Percentiles rank a stretch among this genome's conserved stretches.
Evolutionary conservation across 2,888 invertebrate genomes (phyloP).

Genomic region (Drosophila koepferae): DNA sequence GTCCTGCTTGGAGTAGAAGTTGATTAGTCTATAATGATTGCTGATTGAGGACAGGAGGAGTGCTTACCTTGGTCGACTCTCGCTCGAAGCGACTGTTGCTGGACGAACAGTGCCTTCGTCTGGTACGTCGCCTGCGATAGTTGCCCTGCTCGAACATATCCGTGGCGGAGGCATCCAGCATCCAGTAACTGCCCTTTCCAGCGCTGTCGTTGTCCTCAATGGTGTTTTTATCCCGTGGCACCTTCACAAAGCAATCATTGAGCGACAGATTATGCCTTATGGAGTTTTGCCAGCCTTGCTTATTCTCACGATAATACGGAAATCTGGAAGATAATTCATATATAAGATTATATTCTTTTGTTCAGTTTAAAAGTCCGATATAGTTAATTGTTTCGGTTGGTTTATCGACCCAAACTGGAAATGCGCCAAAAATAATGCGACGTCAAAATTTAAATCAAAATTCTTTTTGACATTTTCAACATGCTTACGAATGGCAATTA

Average conservation of each 20-base stretch:
- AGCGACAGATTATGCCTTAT: conserved; percentile 92
- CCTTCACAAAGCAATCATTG: conserved; percentile 93
- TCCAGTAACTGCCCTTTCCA: conserved; percentile 93
- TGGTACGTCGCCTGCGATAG: conserved; percentile 90
- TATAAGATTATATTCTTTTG: background rate
- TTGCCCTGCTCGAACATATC: conserved; percentile 97
- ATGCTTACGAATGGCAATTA: conserved; percentile 28
- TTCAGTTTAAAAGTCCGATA: background rate
- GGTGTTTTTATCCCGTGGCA: conserved; percentile 85
- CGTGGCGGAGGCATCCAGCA: conserved; percentile 91
- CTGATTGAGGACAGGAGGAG: background rate
- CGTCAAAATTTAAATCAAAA: conserved; percentile 31
- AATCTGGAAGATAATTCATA: conserved; percentile 85
- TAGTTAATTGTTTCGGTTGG: conserved; percentile 3
- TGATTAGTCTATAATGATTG: background rate
- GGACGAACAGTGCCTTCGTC: conserved; percentile 85
- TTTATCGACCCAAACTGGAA: conserved; percentile 43
- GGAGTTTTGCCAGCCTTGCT: conserved; percentile 93
- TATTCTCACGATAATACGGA: conserved; percentile 93
- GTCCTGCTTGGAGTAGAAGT: conserved; percentile 40
- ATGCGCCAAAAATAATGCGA: conserved; percentile 37
- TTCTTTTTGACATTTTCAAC: conserved; percentile 26
- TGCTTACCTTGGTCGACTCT: conserved; percentile 64
- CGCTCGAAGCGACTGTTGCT: conserved; percentile 70
- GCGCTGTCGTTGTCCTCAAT: conserved; percentile 83